These are phyloP conservation scores for Corythucha ciliata DNA, from an alignment of 2,888 invertebrate genomes.

Conservation along the genomic window DNA sequence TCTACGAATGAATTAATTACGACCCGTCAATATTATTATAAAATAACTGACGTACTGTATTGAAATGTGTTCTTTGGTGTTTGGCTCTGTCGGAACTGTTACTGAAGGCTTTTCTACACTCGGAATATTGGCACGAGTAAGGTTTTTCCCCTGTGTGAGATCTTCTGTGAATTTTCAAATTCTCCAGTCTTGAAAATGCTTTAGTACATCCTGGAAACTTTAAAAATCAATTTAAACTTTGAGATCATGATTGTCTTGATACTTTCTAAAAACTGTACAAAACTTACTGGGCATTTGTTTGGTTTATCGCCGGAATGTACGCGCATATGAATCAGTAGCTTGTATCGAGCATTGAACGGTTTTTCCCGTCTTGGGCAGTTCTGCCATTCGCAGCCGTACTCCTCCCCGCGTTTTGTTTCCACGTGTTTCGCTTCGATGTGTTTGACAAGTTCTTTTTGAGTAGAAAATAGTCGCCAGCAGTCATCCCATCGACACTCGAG, in stretches of 20 bases:
- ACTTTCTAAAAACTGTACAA: neutral
- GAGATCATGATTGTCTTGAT: conserved; percentile 6
- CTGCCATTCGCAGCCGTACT: conserved; percentile 88
- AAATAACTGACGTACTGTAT: conserved; percentile 76
- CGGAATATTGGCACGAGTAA: conserved; percentile 85
- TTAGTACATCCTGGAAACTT: conserved; percentile 92
- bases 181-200: conserved; percentile 93
- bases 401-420: conserved; percentile 53
- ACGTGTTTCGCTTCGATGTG: conserved; percentile 83
- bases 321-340: conserved; percentile 91
- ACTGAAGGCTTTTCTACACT: conserved; percentile 92
- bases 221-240: conserved; percentile 37
- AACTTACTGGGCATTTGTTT: conserved; percentile 90
- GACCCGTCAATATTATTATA: neutral
- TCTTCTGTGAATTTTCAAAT: conserved; percentile 92
- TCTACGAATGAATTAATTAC: conserved; percentile 47
- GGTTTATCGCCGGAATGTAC: conserved; percentile 98
- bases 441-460: conserved; percentile 67
- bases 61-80: conserved; percentile 96
- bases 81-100: conserved; percentile 98
- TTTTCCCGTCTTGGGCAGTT: conserved; percentile 81
- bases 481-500: conserved; percentile 72
- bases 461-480: conserved; percentile 69
- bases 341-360: conserved; percentile 96
- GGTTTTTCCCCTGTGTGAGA: conserved; percentile 95